Evolutionary conservation across 2,888 invertebrate species (phyloP).

Genomic region (Scaeva pyrastri): DNA sequence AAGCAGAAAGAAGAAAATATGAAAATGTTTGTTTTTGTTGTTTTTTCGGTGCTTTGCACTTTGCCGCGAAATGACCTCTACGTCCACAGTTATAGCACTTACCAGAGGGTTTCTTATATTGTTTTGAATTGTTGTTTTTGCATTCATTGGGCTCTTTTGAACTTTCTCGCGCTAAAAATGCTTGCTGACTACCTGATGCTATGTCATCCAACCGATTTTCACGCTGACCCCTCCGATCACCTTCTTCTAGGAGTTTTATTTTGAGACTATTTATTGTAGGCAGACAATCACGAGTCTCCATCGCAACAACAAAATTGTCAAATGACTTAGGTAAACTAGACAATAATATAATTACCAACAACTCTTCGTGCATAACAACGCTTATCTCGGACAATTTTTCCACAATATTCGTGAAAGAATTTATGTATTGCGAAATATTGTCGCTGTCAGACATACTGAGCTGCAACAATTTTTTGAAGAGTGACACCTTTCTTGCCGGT

Average conservation of each 20-base stretch:
- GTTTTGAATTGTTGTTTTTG: neutral
- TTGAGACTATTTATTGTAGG: neutral
- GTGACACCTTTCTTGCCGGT: too few relatives aligned
- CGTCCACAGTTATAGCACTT: neutral
- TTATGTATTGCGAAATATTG: too few relatives aligned
- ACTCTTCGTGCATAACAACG: too few relatives aligned
- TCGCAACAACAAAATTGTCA: neutral
- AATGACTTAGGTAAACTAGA: constrained; percentile 3
- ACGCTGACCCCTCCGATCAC: constrained; percentile 2
- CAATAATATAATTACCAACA: too few relatives aligned
- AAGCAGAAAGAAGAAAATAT: too few relatives aligned
- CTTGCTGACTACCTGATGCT: neutral
- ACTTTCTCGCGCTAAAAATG: neutral
- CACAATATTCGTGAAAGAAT: too few relatives aligned
- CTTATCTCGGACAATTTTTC: too few relatives aligned
- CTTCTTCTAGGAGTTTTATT: neutral
- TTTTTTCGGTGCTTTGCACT: too few relatives aligned
- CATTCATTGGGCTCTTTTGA: neutral
- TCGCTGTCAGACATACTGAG: too few relatives aligned
- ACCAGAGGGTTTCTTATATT: constrained; percentile 1
- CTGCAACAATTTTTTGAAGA: too few relatives aligned
- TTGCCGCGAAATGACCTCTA: constrained; percentile 1
- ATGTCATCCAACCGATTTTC: constrained; percentile 1
- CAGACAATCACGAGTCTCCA: constrained; percentile 7
- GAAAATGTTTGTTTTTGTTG: too few relatives aligned